Percentiles rank a stretch among this genome's conserved stretches.
These are phyloP conservation scores for Phoxinus dragarum DNA, from an alignment of 2,797 vertebrate species.

Conservation along the genomic window DNA sequence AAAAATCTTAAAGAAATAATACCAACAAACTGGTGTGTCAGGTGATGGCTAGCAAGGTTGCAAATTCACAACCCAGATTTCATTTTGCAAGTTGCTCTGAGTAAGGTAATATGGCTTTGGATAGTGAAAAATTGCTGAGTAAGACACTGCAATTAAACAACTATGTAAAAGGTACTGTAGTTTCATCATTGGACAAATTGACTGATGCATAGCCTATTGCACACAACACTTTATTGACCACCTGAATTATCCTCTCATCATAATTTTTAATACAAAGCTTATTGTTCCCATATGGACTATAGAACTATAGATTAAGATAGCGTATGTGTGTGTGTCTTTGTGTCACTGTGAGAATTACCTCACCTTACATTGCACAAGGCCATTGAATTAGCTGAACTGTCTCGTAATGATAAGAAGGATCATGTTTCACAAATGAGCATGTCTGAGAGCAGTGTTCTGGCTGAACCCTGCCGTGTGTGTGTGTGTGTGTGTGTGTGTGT, in stretches of 20 bases:
- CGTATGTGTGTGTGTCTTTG: background rate
- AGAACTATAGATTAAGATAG: background rate
- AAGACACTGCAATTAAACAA: background rate
- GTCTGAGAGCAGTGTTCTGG: conserved; percentile 24
- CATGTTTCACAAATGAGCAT: conserved; percentile 33
- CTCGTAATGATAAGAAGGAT: conserved; percentile 35
- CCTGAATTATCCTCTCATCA: background rate
- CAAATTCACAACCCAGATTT: background rate
- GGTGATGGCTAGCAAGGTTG: conserved; percentile 1
- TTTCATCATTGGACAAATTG: background rate
- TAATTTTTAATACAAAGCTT: background rate
- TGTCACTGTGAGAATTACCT: conserved; percentile 26
- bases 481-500: conserved; percentile 22
- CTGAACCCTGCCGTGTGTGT: conserved; percentile 30
- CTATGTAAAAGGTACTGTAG: background rate
- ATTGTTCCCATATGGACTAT: background rate
- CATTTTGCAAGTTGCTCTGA: background rate
- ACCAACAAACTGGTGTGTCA: background rate
- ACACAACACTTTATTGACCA: background rate
- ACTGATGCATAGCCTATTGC: background rate
- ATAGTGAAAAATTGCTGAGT: conserved; percentile 8
- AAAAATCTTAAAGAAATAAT: no score
- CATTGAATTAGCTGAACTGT: conserved; percentile 18
- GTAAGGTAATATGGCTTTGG: conserved; percentile 6
- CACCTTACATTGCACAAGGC: conserved; percentile 32